phyloP scores from a whole-genome alignment of 2,113 vertebrate species.

The Butorides virescens region DNA sequence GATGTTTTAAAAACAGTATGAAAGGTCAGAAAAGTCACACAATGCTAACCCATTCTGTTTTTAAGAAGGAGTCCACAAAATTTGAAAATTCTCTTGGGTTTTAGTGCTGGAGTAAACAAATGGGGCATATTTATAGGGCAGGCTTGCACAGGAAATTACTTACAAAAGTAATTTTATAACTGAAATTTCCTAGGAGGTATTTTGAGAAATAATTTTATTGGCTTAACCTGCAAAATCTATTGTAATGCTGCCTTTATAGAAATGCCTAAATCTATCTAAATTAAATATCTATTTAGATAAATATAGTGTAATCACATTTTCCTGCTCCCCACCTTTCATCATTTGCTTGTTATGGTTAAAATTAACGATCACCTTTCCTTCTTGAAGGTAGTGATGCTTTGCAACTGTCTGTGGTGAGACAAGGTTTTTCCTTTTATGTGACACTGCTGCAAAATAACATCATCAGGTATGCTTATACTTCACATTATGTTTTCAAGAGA shows the following conservation, averaged over 20 bases:
- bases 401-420: accelerated
- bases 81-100: not conserved
- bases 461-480: not conserved
- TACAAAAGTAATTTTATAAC: not conserved
- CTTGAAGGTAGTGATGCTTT: not conserved
- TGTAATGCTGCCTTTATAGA: not conserved
- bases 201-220: not conserved
- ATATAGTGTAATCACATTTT: not conserved
- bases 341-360: not conserved
- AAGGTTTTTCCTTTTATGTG: not conserved
- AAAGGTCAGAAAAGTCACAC: not conserved
- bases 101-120: not conserved
- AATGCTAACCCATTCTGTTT: not conserved
- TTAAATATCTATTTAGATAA: not conserved
- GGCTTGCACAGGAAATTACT: not conserved
- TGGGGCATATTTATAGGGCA: not conserved
- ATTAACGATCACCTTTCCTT: not conserved
- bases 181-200: not conserved
- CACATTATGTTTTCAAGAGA: not conserved
- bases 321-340: not conserved
- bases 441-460: not conserved
- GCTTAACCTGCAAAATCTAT: not conserved
- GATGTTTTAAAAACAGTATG: not conserved
- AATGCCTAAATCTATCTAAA: not conserved
- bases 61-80: not conserved